Percentiles rank a stretch among this genome's conserved stretches.
phyloP scores from a whole-genome alignment of 2,888 invertebrate genomes.

The Tetragnatha montana region DNA sequence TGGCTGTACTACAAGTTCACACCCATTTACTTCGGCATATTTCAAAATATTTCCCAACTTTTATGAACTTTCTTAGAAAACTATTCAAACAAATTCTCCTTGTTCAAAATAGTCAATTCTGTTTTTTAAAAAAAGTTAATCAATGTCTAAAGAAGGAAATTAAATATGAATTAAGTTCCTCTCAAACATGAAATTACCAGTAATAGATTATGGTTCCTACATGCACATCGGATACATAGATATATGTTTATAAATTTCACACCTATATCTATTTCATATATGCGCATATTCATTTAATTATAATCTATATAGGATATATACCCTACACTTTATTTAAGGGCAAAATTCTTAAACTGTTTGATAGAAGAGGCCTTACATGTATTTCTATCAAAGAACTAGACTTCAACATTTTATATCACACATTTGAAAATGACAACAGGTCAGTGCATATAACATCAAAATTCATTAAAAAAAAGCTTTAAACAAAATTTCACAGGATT shows the following conservation, averaged over 20 bases:
- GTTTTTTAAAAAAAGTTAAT: not conserved
- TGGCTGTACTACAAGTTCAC: too few relatives aligned
- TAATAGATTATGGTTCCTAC: conserved; percentile 35
- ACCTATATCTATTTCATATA: conserved; percentile 53
- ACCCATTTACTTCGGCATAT: too few relatives aligned
- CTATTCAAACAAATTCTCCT: not conserved
- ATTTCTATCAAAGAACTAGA: conserved; percentile 45
- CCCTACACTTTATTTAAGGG: conserved; percentile 28
- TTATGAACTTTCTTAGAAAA: not conserved
- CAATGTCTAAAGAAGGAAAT: not conserved
- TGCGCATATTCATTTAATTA: conserved; percentile 27
- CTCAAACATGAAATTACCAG: conserved; percentile 25
- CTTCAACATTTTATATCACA: conserved; percentile 59
- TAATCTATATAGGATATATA: conserved; percentile 54
- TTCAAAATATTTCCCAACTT: too few relatives aligned
- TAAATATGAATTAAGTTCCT: conserved; percentile 10
- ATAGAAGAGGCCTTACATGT: conserved; percentile 46
- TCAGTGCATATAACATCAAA: conserved; percentile 65
- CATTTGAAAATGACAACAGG: conserved; percentile 58
- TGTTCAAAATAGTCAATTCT: not conserved
- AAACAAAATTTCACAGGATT: conserved; percentile 19
- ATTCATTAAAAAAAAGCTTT: conserved; percentile 47
- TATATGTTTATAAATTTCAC: conserved; percentile 48
- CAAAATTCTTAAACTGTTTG: conserved; percentile 25
- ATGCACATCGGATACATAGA: conserved; percentile 46